Evolutionary conservation across 23 tunicate species (phyloP), one percentile per base, ranked within the genome.

Genomic region (Ascidia mentula): DNA sequence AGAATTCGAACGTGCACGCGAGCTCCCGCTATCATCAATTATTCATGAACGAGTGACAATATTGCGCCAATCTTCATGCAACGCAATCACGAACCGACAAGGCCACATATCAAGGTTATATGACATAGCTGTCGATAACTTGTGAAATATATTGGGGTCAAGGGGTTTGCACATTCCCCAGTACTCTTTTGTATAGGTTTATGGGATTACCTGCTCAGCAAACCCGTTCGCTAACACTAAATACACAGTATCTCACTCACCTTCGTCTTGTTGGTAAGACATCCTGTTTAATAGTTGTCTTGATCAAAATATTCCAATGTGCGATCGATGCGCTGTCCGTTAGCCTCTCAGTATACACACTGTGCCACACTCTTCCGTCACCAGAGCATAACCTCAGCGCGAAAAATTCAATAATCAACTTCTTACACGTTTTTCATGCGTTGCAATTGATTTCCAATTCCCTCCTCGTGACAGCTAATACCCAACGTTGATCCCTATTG

Each of bases 1-100:
- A 28, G 28, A 5, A 28, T 6, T 53, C 13, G 1, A 53, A 26
- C 65, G 13, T 53, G 65, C 13, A 9, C 22, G 24, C 28, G 65
- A 26, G 65, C 65, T 42, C n/a, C n/a, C n/a, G n/a, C n/a, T n/a
- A n/a, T n/a, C 24, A 53, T 53, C 65, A 53, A 53, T 53, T 53
- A 53, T 53, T 53, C 65, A 53, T 53, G 65, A 53, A 20, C 24
- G 24, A 6, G 28, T 53, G 65, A 28, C 65, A 53, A 9, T 53
- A 53, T 53, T 53, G 24, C 65, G 7, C 1, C 65, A 53, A 53
- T 9, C 65, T 26, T 28, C 22, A 5, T 53, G 65, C 65, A 53
- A 53, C 24, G 24, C 65, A 53, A 53, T 9, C 13, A 53, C 65
- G 65, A 20, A 5, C 22, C 65, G 12, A 53, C 22, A 53, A 53